Conservation (phyloP, 2,888 invertebrate species). For the Pammene aurita region DNA sequence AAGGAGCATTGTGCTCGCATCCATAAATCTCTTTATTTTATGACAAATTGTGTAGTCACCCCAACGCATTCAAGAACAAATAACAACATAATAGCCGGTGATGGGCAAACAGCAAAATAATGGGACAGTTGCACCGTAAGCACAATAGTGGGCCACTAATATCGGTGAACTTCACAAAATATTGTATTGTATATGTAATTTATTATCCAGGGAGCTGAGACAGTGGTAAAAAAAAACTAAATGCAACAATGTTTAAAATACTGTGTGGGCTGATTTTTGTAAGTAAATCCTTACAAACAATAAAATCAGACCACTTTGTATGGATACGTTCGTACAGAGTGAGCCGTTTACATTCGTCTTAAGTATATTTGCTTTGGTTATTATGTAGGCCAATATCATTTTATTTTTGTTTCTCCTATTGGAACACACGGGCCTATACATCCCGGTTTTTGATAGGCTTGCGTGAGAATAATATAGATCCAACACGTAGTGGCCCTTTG, state of each 20-base stretch:
- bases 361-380: too few relatives aligned
- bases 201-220: slow-evolving; percentile 60
- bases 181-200: slow-evolving; percentile 67
- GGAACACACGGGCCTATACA: too few relatives aligned
- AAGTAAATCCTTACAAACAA: not conserved
- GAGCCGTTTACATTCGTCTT: not conserved
- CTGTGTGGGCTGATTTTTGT: slow-evolving; percentile 2
- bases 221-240: slow-evolving; percentile 40
- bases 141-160: slow-evolving; percentile 69
- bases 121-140: slow-evolving; percentile 72
- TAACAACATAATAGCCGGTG: slow-evolving; percentile 72
- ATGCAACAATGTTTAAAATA: not conserved
- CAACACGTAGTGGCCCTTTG: too few relatives aligned
- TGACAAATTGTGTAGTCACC: slow-evolving; percentile 79
- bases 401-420: too few relatives aligned
- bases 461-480: too few relatives aligned
- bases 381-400: too few relatives aligned
- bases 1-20: slow-evolving; percentile 70
- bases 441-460: too few relatives aligned
- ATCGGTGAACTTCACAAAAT: slow-evolving; percentile 72
- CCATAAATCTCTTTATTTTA: slow-evolving; percentile 83
- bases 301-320: not conserved
- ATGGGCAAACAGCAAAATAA: slow-evolving; percentile 71
- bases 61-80: slow-evolving; percentile 77
- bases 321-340: not conserved